A percentile compares a stretch with the other conserved stretches of the same genome.
Evolutionary conservation across 2,888 invertebrate genomes (phyloP).

Genomic region (Calameuta idolon): DNA sequence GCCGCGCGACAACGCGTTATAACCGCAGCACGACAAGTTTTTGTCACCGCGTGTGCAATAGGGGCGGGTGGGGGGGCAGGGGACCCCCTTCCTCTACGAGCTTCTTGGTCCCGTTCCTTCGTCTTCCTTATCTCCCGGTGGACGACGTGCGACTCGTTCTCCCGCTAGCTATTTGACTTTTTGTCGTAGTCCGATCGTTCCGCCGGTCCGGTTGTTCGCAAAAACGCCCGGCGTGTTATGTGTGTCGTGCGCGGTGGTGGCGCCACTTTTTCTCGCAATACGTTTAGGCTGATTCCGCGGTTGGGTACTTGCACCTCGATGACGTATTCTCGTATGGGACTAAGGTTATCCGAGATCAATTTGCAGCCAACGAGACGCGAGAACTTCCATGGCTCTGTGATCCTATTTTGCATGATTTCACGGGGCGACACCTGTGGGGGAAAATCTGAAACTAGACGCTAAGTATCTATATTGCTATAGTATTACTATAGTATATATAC

Average conservation of each 20-base stretch:
- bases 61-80: neutral
- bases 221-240: constrained; percentile 4
- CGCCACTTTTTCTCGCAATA: constrained; percentile 7
- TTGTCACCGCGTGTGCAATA: constrained; percentile 25
- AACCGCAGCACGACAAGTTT: constrained; percentile 42
- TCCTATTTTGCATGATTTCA: neutral
- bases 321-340: neutral
- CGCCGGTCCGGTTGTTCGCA: constrained; percentile 6
- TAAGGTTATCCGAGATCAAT: neutral
- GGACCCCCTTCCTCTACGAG: neutral
- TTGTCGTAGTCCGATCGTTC: constrained; percentile 9
- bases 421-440: neutral
- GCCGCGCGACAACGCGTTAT: constrained; percentile 32
- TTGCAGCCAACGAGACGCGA: neutral
- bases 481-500: no score
- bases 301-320: neutral
- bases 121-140: neutral
- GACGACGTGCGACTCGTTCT: neutral
- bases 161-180: constrained; percentile 20
- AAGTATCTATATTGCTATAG: no score
- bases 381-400: neutral
- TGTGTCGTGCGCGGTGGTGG: neutral
- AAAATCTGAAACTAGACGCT: neutral
- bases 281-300: constrained; percentile 7
- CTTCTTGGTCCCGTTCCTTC: neutral